Evolutionary conservation across 2,797 vertebrate genomes (phyloP).

Genomic region (Gymnoscopelus braueri): DNA sequence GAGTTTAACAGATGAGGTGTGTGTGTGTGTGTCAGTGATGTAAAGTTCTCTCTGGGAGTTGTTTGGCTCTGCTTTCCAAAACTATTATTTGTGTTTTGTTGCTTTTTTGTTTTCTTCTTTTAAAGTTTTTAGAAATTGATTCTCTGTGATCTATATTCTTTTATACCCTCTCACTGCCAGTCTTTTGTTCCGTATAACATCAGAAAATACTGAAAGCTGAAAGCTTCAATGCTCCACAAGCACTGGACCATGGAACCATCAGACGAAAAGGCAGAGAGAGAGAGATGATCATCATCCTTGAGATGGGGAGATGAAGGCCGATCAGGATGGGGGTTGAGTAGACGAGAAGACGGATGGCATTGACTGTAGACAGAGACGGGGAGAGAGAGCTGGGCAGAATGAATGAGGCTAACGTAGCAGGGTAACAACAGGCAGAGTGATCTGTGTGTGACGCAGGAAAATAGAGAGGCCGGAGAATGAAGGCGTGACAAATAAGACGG

Average conservation of each 20-base stretch:
- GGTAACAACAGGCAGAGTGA: conserved; percentile 61
- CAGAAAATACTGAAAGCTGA: conserved; percentile 23
- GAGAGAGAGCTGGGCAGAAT: conserved; percentile 47
- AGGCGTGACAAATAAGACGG: conserved; percentile 64
- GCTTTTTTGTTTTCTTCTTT: conserved; percentile 38
- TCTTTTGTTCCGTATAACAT: conserved; percentile 24
- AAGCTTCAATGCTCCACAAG: conserved; percentile 30
- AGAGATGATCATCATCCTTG: conserved; percentile 55
- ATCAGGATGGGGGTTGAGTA: conserved; percentile 30
- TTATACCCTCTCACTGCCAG: conserved; percentile 10
- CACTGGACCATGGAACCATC: conserved; percentile 21
- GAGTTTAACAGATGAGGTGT: neutral
- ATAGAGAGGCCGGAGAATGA: conserved; percentile 53
- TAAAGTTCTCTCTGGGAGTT: conserved; percentile 56
- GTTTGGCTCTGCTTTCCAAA: conserved; percentile 44
- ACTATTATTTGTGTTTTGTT: neutral
- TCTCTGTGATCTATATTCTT: conserved; percentile 39
- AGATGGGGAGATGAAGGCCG: neutral
- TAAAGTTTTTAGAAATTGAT: conserved; percentile 45
- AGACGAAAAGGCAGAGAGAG: conserved; percentile 26
- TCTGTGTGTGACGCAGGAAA: conserved; percentile 57
- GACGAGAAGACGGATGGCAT: conserved; percentile 63
- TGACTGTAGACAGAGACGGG: conserved; percentile 56
- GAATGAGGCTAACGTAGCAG: conserved; percentile 56
- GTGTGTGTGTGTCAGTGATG: conserved; percentile 9